Evolutionary conservation across 1,140 invertebrate species (phyloP), one percentile per base, ranked within the genome.

Genomic region (Drosophila neocordata): DNA sequence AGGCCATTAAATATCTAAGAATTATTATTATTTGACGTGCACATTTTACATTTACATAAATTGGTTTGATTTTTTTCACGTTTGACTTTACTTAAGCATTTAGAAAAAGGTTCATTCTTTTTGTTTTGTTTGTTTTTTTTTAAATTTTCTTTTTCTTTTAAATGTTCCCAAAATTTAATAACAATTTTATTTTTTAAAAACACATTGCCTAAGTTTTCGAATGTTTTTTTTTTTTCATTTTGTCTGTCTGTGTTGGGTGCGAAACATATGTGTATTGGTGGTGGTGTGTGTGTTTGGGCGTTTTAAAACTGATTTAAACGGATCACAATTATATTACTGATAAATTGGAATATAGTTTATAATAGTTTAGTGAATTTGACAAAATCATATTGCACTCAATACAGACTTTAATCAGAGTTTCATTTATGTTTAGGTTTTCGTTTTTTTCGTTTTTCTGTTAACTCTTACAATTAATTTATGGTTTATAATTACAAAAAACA

Each of bases 1-100:
- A 85, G 78, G 78, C 82, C 82, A 55, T 85, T 85, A 85, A 85
- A 85, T 85, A 87, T 87, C 82, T 85, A 85, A 67, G 68, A 88
- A 83, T 88, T 88, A 79, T 79, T 83, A 77, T 88, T 88, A 83
- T 88, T 88, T 88, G 83, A 88, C 84, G 83, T 88, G 83, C 84
- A 85, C 82, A 88, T 77, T 88, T 88, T 88, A 88, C 83, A 88
- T 88, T 88, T 88, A 87, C 83, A 87, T 83, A 88, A 71, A 73
- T 83, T 88, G 65, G 64, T 80, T 60, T 15, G 4, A 18, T 62
- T 75, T 44, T 60, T 31, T 67, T 64, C 56, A 62, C 38, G n/a
- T 52, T 55, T 76, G 51, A 59, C 22, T 48, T 38, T 68, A 60
- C 35, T 66, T 13, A 67, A 74, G 72, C 72, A 74, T 38, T 85